Conservation (phyloP, 2,888 invertebrate species). For the Drosophila leonis region DNA sequence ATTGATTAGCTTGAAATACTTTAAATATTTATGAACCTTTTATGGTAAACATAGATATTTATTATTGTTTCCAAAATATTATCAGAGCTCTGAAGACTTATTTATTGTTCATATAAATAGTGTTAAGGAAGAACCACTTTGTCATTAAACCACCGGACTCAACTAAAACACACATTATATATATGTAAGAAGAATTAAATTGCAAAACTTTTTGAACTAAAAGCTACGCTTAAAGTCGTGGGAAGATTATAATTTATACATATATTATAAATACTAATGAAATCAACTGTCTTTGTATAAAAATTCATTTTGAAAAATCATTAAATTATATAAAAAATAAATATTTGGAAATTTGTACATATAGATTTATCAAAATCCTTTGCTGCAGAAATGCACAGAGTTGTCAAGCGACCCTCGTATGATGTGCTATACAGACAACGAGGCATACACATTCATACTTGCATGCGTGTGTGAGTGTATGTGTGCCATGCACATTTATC, state of each 20-base stretch:
- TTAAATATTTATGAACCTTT: too few relatives aligned
- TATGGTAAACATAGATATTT: too few relatives aligned
- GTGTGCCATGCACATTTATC: conserved; percentile 73
- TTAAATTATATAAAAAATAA: not conserved
- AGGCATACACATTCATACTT: conserved; percentile 36
- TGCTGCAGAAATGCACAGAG: not conserved
- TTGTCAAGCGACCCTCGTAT: conserved; percentile 43
- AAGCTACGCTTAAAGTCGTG: too few relatives aligned
- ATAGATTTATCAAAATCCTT: not conserved
- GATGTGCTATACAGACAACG: conserved; percentile 62
- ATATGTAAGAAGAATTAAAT: not conserved
- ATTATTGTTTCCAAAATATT: too few relatives aligned
- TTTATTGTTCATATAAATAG: too few relatives aligned
- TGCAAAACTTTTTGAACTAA: too few relatives aligned
- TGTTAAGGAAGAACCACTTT: too few relatives aligned
- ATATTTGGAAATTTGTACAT: not conserved
- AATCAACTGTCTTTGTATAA: not conserved
- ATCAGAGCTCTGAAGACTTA: too few relatives aligned
- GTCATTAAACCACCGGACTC: too few relatives aligned
- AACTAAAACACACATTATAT: not conserved
- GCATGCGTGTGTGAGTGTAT: conserved; percentile 28
- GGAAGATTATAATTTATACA: too few relatives aligned
- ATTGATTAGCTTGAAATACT: not conserved
- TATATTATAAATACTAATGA: too few relatives aligned
- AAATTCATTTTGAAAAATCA: not conserved